Evolutionary conservation across 2,113 vertebrate genomes (phyloP), one percentile per base, ranked within the genome.

Genomic region (Perccottus glenii): DNA sequence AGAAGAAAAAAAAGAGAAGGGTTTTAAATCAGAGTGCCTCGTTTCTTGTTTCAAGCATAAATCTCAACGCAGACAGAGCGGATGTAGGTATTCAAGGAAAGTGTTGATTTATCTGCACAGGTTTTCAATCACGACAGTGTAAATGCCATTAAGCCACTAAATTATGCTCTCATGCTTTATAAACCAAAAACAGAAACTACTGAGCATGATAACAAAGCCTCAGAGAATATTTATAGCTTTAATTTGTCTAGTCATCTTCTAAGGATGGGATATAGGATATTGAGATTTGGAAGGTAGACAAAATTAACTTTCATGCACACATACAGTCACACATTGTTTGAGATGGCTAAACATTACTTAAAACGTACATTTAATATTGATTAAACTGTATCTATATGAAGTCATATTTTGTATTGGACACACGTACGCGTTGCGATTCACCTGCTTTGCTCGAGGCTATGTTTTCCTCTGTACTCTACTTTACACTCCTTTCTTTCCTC

Each of bases 91-190:
- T 77, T 84, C 76, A 59, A 82, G 83, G 76, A 89, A 90, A 82
- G 88, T 85, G 84, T 82, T 85, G 91, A 90, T 88, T 90, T 87
- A 90, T 82, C 46, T 63, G 73, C 73, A 70, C 77, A 86, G 73
- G 71, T 55, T 40, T 33, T 55, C 33, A 55, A 12, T 36, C 27
- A 27, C 16, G 27, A 16, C 48, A 27, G 48, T 50, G 48, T 9
- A 46, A 12, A 46, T 50, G 16, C 12, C 32, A 27, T 27, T 27
- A 27, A 27, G 19, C 19, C 19, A 27, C 19, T 27, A 27, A 27
- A 27, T 27, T 27, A 27, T 27, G 19, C 19, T 27, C 19, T 27
- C 19, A 27, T 27, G 19, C 19, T 27, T 27, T 27, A 27, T 27
- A 27, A 27, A 27, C 19, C 19, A 27, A 27, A 27, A 27, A 27